Evolutionary conservation across 1,140 invertebrate species (phyloP).

Genomic region (Paraescarpia echinospica): DNA sequence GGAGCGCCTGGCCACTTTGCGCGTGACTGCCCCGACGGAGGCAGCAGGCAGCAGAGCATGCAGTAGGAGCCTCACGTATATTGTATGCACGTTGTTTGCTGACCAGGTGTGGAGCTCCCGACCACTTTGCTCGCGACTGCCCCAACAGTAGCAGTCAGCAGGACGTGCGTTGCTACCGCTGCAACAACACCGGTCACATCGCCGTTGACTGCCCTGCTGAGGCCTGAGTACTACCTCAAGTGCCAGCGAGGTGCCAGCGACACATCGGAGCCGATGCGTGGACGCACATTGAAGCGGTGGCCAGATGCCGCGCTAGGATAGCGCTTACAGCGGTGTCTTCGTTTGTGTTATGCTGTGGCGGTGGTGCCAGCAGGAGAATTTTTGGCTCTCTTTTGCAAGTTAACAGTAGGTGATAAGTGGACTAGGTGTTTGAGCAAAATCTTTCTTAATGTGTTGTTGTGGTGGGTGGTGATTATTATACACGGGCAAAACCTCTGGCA

Average conservation of each 20-base stretch:
- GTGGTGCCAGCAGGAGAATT: background rate
- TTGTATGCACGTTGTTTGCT: slow-evolving; percentile 20
- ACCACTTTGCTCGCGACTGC: slow-evolving; percentile 30
- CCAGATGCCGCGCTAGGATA: background rate
- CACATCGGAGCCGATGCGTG: background rate
- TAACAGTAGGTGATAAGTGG: slow-evolving; percentile 1
- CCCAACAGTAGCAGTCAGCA: background rate
- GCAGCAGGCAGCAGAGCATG: slow-evolving; percentile 29
- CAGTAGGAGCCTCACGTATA: background rate
- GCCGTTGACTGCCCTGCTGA: slow-evolving; percentile 76
- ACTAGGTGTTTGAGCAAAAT: slow-evolving; percentile 1
- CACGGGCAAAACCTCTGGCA: background rate
- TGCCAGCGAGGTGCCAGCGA: background rate
- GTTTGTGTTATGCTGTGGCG: background rate
- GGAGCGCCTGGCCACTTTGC: slow-evolving; percentile 58
- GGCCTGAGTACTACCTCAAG: background rate
- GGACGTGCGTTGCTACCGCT: slow-evolving; percentile 71
- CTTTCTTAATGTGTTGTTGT: slow-evolving; percentile 1
- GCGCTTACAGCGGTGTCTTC: background rate
- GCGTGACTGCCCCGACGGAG: slow-evolving; percentile 54
- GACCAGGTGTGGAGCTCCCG: slow-evolving; percentile 12
- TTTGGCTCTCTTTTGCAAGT: slow-evolving; percentile 5
- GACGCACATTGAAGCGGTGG: background rate
- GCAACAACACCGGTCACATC: slow-evolving; percentile 85
- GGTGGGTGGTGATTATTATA: background rate